Conservation (phyloP, 2,888 invertebrate genomes). For the Formica aserva region DNA sequence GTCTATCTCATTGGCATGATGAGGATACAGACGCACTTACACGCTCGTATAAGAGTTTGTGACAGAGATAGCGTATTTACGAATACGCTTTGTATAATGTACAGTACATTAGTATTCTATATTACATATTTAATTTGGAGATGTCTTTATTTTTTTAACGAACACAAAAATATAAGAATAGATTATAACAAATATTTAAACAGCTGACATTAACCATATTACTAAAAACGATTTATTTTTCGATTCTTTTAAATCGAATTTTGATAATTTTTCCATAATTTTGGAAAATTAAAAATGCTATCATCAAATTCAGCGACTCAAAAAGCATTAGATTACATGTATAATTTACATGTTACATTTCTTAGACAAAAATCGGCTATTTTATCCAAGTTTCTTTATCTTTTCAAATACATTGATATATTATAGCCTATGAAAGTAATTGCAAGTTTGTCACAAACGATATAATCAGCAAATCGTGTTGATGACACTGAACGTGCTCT, state of each 20-base stretch:
- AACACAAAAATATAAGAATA: not conserved
- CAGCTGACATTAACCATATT: not conserved
- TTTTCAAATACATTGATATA: not conserved
- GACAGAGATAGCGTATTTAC: not conserved
- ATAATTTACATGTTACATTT: not conserved
- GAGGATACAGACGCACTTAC: not conserved
- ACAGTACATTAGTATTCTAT: not conserved
- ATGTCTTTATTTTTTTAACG: not conserved
- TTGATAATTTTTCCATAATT: not conserved
- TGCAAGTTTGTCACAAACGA: slow-evolving; percentile 7
- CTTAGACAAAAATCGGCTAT: not conserved
- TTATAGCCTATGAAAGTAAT: slow-evolving; percentile 25
- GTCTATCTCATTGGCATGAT: not conserved
- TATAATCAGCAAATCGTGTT: not conserved
- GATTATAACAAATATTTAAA: not conserved
- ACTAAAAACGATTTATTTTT: not conserved
- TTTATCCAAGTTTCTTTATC: slow-evolving; percentile 7
- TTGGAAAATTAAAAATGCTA: not conserved
- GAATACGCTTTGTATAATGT: not conserved
- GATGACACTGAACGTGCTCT: slow-evolving; percentile 23
- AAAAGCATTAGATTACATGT: not conserved
- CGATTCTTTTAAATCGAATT: not conserved
- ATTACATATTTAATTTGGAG: not conserved
- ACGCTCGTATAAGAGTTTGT: not conserved
- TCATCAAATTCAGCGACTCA: not conserved